Evolutionary conservation across 2,888 invertebrate genomes (phyloP), one percentile per base, ranked within the genome.

Genomic region (Acrobeloides nanus): DNA sequence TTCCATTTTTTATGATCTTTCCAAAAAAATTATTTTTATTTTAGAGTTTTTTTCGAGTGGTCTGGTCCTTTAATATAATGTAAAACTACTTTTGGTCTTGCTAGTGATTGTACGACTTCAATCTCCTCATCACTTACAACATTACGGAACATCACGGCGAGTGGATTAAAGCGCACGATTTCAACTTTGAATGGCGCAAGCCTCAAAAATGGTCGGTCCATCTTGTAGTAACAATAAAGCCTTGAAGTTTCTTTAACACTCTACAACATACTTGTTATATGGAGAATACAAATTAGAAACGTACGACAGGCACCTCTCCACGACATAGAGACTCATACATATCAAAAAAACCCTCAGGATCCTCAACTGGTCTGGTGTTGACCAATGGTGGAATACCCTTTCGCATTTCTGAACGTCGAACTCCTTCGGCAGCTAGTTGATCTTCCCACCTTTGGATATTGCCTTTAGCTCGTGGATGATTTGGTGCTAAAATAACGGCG

Each of bases 401-500:
- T 12, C 68, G 53, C 58, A 63, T 63, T 58, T 84, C 84, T 18
- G 83, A 82, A 42, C 80, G 78, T 39, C 76, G 77, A 39, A 77
- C 75, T 25, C 76, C 67, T 43, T 71, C 67, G 59, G 74, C 67
- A 62, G 74, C 61, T 26, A 93, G 81, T 62, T 84, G 83, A 68
- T 86, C 85, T 74, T 87, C 84, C 74, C 89, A 95, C 76, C 88
- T 92, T 0, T 83, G 83, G 62, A 87, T 83, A 77, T 95, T 95
- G 38, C 89, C 89, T 37, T 80, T 77, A 1, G 90, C 95, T 27
- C 93, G 81, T 37, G 82, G 81, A 76, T 97, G 95, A 12, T 62
- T 50, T 3, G 78, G 78, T 26, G 75, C 77, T 76, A 60, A 17
- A 58, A 0, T 76, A 60, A n/a, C 55, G n/a, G n/a, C n/a, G n/a